Base-by-base conservation (phyloP, 2,888 invertebrate genomes). In the Himalopsyche japonica region DNA sequence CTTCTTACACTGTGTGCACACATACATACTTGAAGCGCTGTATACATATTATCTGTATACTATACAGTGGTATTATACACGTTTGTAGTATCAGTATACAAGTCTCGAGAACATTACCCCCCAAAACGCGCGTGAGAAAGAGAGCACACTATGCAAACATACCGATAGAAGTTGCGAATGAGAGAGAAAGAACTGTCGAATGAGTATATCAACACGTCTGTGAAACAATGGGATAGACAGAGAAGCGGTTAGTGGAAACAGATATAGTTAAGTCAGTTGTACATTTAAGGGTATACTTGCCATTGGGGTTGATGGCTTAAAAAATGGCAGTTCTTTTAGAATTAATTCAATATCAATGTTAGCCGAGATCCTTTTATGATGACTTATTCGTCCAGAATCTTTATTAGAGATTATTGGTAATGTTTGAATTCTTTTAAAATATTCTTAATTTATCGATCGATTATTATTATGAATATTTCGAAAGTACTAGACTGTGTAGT, bases 251-350 rank as follows among this genome's bases (percentile, higher is more conserved):
- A 57, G 57, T 57, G 24, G 57, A 57, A 57, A 57, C 57, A 24
- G 76, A 76, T 82, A 30, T 57, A 83, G 27, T 83, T 80, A 37
- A 76, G 70, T 80, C 80, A 49, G 80, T 30, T 27, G 82, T 82
- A 34, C 78, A 79, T 77, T 48, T 79, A 76, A 64, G 79, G 49
- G 49, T 47, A 79, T 79, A 80, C 79, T 83, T 83, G 80, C 76
- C 57, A 83, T 83, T 83, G 80, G 83, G 83, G 80, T 83, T 76
- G 76, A 79, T 83, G 76, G 76, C 27, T 83, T 47, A 80, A 80
- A 83, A 79, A 24, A 79, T 48, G 79, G 79, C 79, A 48, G 20
- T 79, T 47, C 43, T 79, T 79, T 79, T 24, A 20, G 57, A 20
- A 57, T n/a, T 57, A 57, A 57, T 57, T 57, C 20, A 57, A 57